phyloP scores from a whole-genome alignment of 2,888 invertebrate genomes.

The Trilocha varians region DNA sequence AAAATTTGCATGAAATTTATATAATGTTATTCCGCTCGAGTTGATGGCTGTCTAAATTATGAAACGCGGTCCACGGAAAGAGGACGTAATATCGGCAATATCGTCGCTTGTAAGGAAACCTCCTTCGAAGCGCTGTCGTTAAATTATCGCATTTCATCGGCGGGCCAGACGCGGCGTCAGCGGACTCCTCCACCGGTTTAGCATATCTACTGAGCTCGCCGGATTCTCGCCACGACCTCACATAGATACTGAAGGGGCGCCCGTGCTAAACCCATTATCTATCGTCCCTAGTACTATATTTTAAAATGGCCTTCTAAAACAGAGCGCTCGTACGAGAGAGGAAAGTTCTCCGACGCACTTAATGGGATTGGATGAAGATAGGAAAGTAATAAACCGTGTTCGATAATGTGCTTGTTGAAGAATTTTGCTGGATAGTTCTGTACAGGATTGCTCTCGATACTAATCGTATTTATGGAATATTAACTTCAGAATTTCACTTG shows the following conservation, averaged over 20 bases:
- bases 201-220: constrained; percentile 56
- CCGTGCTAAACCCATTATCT: constrained; percentile 62
- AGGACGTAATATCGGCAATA: constrained; percentile 47
- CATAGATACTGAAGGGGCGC: constrained; percentile 45
- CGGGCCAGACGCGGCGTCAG: constrained; percentile 60
- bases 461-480: too few species aligned
- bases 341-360: constrained; percentile 53
- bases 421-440: constrained; percentile 8
- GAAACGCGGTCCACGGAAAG: constrained; percentile 39
- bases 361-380: constrained; percentile 70
- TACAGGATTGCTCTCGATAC: not conserved
- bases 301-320: constrained; percentile 62
- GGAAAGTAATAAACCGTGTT: constrained; percentile 70
- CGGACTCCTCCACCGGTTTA: constrained; percentile 42
- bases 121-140: constrained; percentile 46
- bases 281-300: constrained; percentile 64
- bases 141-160: constrained; percentile 57
- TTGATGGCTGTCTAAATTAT: constrained; percentile 42
- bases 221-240: constrained; percentile 43
- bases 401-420: constrained; percentile 67
- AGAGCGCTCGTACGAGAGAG: constrained; percentile 42
- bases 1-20: constrained; percentile 41
- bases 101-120: constrained; percentile 41
- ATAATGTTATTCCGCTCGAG: constrained; percentile 40
- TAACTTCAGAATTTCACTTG: too few species aligned